Base-by-base conservation (phyloP, 2,888 invertebrate species). In the Xanthia togata region DNA sequence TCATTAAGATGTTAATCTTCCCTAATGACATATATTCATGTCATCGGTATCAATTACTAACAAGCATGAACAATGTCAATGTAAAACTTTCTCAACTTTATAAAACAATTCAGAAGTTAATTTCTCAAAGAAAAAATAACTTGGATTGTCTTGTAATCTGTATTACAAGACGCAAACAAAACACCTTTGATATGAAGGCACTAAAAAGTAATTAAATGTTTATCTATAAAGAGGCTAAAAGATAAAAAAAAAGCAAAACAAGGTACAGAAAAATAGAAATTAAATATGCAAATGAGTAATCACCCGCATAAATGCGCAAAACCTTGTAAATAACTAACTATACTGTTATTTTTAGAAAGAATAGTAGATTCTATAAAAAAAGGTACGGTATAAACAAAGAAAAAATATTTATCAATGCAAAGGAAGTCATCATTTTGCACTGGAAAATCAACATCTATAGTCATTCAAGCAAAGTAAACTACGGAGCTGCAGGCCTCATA, bases 251-350 rank as follows among this genome's bases (percentile, higher is more conserved):
- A n/a, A 20, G 9, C 20, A 64, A 57, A 23, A 9, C 26, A 5
- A 14, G 26, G 55, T 41, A 26, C 26, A 35, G 11, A 60, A n/a
- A 11, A 65, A n/a, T 41, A 55, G 57, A 47, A 62, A 78, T 47
- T 38, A 77, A 31, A 26, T 44, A 70, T 73, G 26, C 2, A 38
- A 78, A 72, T 50, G 35, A 55, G 38, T 69, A 73, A 76, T 64
- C 60, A 64, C 84, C 84, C 74, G 73, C 68, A 87, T 81, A 41
- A 35, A 35, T 55, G n/a, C 53, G 41, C 23, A 69, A 70, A 74
- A 47, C 82, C 74, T 85, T 75, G 73, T 23, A 4, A 26, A 26
- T 23, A n/a, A 2, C 2, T 17, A 67, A 62, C 44, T 60, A 59
- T 6, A 55, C 4, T 60, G 12, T 57, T 85, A 81, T 74, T 85